Percentiles rank a stretch among this genome's conserved stretches.
Conservation (phyloP, 2,888 invertebrate species). For the Allophyes oxyacanthae region DNA sequence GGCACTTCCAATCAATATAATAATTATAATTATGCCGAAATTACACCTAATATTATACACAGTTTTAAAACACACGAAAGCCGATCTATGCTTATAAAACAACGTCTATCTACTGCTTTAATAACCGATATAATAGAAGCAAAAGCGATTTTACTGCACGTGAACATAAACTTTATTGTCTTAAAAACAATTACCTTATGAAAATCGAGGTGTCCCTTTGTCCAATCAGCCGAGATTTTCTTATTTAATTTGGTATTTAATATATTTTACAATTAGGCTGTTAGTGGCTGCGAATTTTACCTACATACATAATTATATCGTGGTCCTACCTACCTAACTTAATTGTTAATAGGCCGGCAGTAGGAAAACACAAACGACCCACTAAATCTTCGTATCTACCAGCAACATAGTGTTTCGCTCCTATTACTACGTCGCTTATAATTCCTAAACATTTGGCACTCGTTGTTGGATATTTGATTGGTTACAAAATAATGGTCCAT, state of each 20-base stretch:
- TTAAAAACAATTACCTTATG: constrained; percentile 39
- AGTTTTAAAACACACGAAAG: constrained; percentile 46
- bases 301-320: constrained; percentile 1
- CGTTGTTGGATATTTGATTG: constrained; percentile 23
- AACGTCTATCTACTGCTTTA: constrained; percentile 12
- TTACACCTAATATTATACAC: constrained; percentile 40
- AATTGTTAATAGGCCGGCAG: constrained; percentile 45
- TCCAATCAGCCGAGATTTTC: constrained; percentile 32
- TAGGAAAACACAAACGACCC: constrained; percentile 24
- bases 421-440: constrained; percentile 33
- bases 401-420: constrained; percentile 8
- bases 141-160: constrained; percentile 37
- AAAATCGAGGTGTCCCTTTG: constrained; percentile 58
- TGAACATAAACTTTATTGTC: constrained; percentile 51
- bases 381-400: constrained; percentile 15
- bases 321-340: constrained; percentile 12
- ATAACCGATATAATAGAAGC: constrained; percentile 24
- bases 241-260: constrained; percentile 3
- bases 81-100: constrained; percentile 24
- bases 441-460: constrained; percentile 44
- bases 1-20: constrained; percentile 54
- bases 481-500: constrained; percentile 19
- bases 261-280: not conserved
- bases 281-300: constrained; percentile 3
- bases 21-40: constrained; percentile 41